A percentile compares a stretch with the other conserved stretches of the same genome.
Evolutionary conservation across 2,113 vertebrate genomes (phyloP).

Genomic region (Psittacula cyanocephala): DNA sequence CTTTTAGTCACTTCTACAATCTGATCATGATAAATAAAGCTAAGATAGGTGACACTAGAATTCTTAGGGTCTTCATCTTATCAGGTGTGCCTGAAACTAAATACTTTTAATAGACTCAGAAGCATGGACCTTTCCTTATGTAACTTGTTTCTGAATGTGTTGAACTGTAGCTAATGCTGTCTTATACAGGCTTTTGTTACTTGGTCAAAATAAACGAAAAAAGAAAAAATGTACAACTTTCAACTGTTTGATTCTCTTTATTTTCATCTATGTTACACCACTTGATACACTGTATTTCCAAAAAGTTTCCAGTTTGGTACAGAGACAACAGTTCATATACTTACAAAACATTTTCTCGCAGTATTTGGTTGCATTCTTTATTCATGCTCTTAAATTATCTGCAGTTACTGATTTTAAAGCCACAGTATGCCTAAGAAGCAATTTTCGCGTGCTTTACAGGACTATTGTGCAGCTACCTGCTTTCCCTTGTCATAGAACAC

Average conservation of each 20-base stretch:
- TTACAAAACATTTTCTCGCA: not conserved
- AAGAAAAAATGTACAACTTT: not conserved
- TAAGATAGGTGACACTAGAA: not conserved
- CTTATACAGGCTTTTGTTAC: not conserved
- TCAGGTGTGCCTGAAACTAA: not conserved
- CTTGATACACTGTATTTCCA: not conserved
- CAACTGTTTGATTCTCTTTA: constrained; percentile 48
- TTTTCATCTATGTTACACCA: not conserved
- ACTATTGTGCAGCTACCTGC: not conserved
- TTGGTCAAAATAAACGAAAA: not conserved
- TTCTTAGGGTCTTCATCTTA: not conserved
- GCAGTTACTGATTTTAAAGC: not conserved
- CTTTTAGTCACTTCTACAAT: not conserved
- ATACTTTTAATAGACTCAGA: not conserved
- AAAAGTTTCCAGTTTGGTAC: not conserved
- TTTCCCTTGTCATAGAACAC: not conserved
- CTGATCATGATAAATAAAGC: not conserved
- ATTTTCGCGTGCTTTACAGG: not conserved
- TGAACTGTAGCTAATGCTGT: not conserved
- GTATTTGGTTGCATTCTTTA: not conserved
- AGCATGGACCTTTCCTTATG: not conserved
- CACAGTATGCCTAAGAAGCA: not conserved
- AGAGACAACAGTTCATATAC: not conserved
- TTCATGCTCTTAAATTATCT: constrained; percentile 7
- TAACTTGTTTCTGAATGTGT: not conserved